Evolutionary conservation across 2,113 vertebrate species (phyloP).

Genomic region (Natator depressus): DNA sequence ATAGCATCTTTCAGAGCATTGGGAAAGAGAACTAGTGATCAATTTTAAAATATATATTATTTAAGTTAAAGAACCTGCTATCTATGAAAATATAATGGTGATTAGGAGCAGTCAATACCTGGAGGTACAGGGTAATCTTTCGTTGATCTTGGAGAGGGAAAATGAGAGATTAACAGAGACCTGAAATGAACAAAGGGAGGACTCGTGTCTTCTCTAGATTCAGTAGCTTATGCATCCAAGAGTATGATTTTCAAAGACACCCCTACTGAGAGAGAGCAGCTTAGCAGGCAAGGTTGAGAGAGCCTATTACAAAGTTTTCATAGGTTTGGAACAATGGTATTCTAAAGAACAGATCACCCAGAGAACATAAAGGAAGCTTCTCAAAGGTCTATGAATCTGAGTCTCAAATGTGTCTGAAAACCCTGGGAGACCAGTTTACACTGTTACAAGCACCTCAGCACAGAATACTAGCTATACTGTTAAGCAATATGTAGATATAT

Average conservation of each 20-base stretch:
- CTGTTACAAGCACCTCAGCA: neutral
- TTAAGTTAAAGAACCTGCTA: neutral
- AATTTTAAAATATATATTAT: neutral
- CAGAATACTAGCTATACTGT: neutral
- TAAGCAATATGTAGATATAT: neutral
- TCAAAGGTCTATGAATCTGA: neutral
- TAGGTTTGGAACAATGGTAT: neutral
- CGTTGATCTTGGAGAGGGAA: neutral
- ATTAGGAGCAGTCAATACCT: neutral
- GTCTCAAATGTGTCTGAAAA: neutral
- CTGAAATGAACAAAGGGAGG: accelerated
- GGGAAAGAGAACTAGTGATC: neutral
- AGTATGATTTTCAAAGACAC: neutral
- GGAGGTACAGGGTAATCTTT: neutral
- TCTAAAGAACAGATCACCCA: neutral
- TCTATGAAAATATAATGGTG: neutral
- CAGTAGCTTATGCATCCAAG: neutral
- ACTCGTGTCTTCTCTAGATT: neutral
- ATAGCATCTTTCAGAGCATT: neutral
- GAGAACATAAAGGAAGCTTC: neutral
- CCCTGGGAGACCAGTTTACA: neutral
- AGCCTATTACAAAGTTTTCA: neutral
- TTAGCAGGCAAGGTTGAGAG: neutral
- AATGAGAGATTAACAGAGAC: neutral
- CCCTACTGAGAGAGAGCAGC: neutral